Evolutionary conservation across 2,113 vertebrate species (phyloP), one percentile per base, ranked within the genome.

Genomic region (Eurypyga helias): DNA sequence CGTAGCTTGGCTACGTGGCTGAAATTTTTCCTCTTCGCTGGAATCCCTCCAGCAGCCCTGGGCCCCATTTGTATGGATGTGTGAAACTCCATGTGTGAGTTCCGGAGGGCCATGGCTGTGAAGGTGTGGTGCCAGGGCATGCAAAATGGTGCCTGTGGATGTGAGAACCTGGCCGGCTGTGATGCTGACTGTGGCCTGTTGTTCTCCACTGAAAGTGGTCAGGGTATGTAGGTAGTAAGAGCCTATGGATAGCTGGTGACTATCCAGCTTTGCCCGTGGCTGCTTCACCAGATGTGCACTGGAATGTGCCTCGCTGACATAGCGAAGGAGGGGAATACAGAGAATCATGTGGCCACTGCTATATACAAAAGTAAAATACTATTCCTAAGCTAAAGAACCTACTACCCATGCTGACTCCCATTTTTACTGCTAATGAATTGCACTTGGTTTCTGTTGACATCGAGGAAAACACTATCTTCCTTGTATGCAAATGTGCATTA

Each of bases 341-440:
- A 77, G 31, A 71, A 60, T 64, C 52, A 33, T 0, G 2, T 52
- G 54, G 29, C 29, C 23, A 9, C 33, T 49, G 38, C 31, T 73
- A 5, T 41, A 25, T 34, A 13, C 72, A 64, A 79, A 65, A 38
- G 7, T 25, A 34, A 70, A 89, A 72, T 46, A 31, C 16, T 77
- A 2, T 49, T 62, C 31, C n/a, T 49, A 76, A 86, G 29, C 51
- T 89, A 19, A 87, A 67, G 77, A 87, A 25, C 6, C n/a, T 80
- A 16, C 7, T 38, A 15, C 1, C 0, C 1, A 0, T 36, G 17
- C 15, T 61, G 28, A 48, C 31, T 88, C 25, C 15, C 18, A 4
- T 45, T 76, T 81, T 19, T 45, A 29, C 21, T 60, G 69, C 43
- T 87, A 75, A 71, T 46, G 17, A 19, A 31, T 18, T 55, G 11